phyloP scores from a whole-genome alignment of 2,797 vertebrate species.

The Ctenochaetus hawaiiensis region DNA sequence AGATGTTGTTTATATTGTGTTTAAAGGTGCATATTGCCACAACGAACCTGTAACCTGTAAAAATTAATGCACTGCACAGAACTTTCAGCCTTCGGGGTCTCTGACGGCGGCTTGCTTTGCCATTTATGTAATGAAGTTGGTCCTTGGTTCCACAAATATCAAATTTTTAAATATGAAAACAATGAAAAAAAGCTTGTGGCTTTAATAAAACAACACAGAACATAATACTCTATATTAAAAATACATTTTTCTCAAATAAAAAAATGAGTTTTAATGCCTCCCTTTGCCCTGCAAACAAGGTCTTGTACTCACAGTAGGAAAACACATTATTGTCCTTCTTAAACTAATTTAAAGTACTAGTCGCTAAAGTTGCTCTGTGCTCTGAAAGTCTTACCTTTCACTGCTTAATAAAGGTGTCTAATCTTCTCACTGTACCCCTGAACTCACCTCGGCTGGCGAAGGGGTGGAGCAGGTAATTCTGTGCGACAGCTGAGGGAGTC shows the following conservation, averaged over 20 bases:
- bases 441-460: conserved; percentile 41
- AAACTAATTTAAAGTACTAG: not conserved
- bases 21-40: not conserved
- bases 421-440: conserved; percentile 40
- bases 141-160: not conserved
- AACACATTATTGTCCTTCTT: conserved; percentile 1
- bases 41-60: not conserved
- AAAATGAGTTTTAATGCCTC: not conserved
- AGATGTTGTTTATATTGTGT: not conserved
- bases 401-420: conserved; percentile 39
- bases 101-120: not conserved
- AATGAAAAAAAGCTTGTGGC: not conserved
- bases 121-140: not conserved
- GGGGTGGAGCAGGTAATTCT: conserved; percentile 61
- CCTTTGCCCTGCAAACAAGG: not conserved
- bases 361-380: conserved; percentile 16
- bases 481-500: conserved; percentile 63
- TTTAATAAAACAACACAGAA: not conserved
- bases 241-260: not conserved
- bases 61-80: not conserved
- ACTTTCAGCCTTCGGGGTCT: not conserved
- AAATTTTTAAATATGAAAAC: not conserved
- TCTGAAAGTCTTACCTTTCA: conserved; percentile 20
- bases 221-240: not conserved
- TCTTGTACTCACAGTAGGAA: not conserved